phyloP scores from a whole-genome alignment of 2,797 vertebrate genomes.

The Tinamus major region DNA sequence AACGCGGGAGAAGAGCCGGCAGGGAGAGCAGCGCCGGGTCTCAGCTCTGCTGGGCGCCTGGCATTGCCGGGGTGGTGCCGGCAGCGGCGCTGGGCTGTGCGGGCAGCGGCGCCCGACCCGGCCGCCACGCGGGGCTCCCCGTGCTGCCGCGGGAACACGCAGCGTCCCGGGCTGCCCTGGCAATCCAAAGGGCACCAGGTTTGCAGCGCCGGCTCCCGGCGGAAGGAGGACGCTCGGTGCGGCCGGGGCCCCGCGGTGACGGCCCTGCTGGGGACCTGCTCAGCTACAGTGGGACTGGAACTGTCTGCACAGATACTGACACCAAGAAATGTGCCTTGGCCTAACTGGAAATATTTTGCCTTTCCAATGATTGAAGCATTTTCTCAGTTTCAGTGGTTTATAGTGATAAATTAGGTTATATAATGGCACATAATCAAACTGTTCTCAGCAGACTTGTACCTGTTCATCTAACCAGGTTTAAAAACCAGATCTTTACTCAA shows the following conservation, averaged over 20 bases:
- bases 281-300: constrained; percentile 31
- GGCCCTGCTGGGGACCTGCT: background rate
- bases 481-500: background rate
- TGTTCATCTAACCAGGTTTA: background rate
- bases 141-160: too few species aligned
- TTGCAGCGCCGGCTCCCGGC: too few species aligned
- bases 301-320: background rate
- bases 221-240: too few species aligned
- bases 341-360: background rate
- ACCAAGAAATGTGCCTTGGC: background rate
- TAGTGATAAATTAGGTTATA: background rate
- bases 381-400: background rate
- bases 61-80: background rate
- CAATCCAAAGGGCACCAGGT: too few species aligned
- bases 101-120: too few species aligned
- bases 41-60: background rate
- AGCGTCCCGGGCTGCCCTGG: too few species aligned
- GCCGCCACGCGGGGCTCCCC: too few species aligned
- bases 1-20: background rate
- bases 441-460: background rate
- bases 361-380: background rate
- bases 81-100: background rate
- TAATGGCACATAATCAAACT: background rate
- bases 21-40: background rate
- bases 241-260: too few species aligned